Percentiles rank a stretch among this genome's conserved stretches.
phyloP scores from a whole-genome alignment of 2,888 invertebrate species.

The Limnephilus auricula region DNA sequence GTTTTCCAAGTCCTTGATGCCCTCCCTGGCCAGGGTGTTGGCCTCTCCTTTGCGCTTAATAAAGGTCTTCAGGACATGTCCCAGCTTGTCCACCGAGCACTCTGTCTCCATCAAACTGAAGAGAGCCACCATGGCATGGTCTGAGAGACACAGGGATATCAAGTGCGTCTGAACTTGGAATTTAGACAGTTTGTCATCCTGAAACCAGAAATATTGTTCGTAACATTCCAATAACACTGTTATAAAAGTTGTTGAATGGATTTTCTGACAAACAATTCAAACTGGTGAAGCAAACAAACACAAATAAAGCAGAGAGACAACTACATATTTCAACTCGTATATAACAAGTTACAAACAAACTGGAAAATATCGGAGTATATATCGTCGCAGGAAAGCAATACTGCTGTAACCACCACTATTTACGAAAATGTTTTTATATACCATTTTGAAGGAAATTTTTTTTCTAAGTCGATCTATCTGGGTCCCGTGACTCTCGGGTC shows the following conservation, averaged over 20 bases:
- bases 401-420: too few relatives aligned
- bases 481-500: too few relatives aligned
- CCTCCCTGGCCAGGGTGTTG: slow-evolving; percentile 82
- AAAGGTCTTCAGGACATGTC: slow-evolving; percentile 80
- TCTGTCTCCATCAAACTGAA: slow-evolving; percentile 84
- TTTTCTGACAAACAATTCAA: neutral
- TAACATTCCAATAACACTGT: neutral
- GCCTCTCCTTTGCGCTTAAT: slow-evolving; percentile 84
- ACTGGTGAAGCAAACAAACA: neutral
- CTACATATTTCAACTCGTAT: too few relatives aligned
- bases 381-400: too few relatives aligned
- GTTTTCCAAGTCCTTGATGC: slow-evolving; percentile 85
- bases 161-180: slow-evolving; percentile 85
- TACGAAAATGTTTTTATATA: too few relatives aligned
- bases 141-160: slow-evolving; percentile 82
- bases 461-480: too few relatives aligned
- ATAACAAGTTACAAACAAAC: too few relatives aligned
- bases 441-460: too few relatives aligned
- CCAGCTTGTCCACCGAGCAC: slow-evolving; percentile 79
- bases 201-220: slow-evolving; percentile 63
- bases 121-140: slow-evolving; percentile 81
- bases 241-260: neutral
- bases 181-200: slow-evolving; percentile 82
- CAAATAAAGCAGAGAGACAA: too few relatives aligned
- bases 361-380: too few relatives aligned